Percentiles rank a stretch among this genome's conserved stretches.
Evolutionary conservation across 2,113 vertebrate species (phyloP).

Genomic region (Nasalis larvatus): DNA sequence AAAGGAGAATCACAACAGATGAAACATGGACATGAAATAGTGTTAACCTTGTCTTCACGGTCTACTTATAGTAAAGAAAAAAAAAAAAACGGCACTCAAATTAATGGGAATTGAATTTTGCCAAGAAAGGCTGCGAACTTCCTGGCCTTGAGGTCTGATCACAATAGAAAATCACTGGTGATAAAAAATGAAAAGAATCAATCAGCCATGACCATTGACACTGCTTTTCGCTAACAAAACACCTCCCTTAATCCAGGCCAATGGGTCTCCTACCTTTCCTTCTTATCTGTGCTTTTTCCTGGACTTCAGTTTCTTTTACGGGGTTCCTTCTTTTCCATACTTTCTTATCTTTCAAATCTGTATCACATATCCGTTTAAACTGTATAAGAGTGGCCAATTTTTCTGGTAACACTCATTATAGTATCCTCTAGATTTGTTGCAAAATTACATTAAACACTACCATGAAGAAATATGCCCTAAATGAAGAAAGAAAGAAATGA

Average conservation of each 20-base stretch:
- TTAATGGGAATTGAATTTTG: not conserved
- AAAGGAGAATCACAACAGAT: not conserved
- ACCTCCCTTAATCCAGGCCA: not conserved
- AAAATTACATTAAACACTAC: not conserved
- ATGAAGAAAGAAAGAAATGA: not conserved
- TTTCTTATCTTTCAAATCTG: not conserved
- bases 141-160: not conserved
- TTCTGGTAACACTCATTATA: not conserved
- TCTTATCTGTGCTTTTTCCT: not conserved
- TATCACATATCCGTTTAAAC: not conserved
- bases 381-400: not conserved
- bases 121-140: conserved; percentile 21
- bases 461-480: not conserved
- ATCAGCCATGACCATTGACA: not conserved
- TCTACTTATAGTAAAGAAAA: not conserved
- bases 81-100: not conserved
- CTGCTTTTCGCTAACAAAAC: not conserved
- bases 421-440: not conserved
- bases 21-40: not conserved
- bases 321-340: not conserved
- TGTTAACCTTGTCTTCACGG: not conserved
- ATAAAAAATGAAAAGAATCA: conserved; percentile 27
- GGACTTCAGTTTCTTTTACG: not conserved
- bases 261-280: not conserved
- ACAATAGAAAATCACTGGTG: not conserved